These are phyloP conservation scores for Scrobipalpa costella DNA, from an alignment of 2,888 invertebrate genomes.

Conservation along the genomic window DNA sequence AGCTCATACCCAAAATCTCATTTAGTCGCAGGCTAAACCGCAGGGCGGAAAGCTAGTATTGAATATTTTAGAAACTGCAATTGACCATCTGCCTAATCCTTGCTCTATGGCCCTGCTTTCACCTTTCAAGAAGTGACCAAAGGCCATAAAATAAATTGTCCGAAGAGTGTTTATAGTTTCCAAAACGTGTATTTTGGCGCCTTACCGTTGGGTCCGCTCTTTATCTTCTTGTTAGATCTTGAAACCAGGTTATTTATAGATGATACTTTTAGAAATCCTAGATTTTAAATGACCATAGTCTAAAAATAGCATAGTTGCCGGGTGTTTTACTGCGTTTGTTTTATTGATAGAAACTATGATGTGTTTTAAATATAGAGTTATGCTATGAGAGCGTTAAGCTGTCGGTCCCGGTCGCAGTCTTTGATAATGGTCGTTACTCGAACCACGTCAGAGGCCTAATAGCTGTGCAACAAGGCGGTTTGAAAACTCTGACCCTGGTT, in stretches of 20 bases:
- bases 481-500: no score
- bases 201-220: slow-evolving; percentile 42
- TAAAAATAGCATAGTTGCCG: neutral
- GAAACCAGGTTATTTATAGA: neutral
- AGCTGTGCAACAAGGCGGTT: no score
- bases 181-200: slow-evolving; percentile 45
- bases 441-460: no score
- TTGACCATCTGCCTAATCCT: slow-evolving; percentile 15
- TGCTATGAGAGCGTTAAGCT: no score
- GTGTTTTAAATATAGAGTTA: no score
- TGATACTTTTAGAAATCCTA: neutral
- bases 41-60: neutral
- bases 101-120: slow-evolving; percentile 36
- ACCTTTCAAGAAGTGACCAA: slow-evolving; percentile 36
- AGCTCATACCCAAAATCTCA: no score
- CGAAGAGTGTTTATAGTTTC: slow-evolving; percentile 45
- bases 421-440: no score
- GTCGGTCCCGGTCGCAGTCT: no score
- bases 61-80: neutral
- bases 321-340: no score
- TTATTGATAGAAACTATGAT: no score
- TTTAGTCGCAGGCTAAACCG: no score
- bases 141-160: slow-evolving; percentile 51
- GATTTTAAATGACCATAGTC: neutral
- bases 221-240: slow-evolving; percentile 18